phyloP scores from a whole-genome alignment of 2,888 invertebrate genomes.

The Philopedon plagiatum region DNA sequence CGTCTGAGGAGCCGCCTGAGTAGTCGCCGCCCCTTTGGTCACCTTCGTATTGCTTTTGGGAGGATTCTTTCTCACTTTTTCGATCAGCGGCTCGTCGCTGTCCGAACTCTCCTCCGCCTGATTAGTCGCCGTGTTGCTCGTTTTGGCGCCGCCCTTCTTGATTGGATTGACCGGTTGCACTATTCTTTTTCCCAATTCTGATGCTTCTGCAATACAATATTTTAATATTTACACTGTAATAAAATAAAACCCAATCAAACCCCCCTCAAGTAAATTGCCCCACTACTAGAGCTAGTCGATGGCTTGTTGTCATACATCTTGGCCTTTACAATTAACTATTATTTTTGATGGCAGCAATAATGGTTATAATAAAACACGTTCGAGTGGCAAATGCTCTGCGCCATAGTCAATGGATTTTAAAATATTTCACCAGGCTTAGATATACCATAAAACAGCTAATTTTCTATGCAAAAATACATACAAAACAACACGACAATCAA shows the following conservation, averaged over 20 bases:
- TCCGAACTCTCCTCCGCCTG: constrained; percentile 79
- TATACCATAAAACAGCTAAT: too few species aligned
- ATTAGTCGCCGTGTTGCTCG: constrained; percentile 17
- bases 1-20: constrained; percentile 27
- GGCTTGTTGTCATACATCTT: too few species aligned
- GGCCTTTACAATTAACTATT: too few species aligned
- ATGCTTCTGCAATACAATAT: constrained; percentile 39
- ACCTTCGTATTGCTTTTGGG: constrained; percentile 32
- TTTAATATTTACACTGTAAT: not conserved
- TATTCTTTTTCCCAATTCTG: constrained; percentile 37
- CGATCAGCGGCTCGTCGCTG: constrained; percentile 85
- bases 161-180: constrained; percentile 6
- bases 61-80: constrained; percentile 74
- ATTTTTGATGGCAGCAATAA: too few species aligned
- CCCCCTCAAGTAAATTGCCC: too few species aligned
- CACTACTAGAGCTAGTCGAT: too few species aligned
- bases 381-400: too few species aligned
- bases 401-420: too few species aligned
- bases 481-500: not conserved
- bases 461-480: too few species aligned
- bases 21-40: constrained; percentile 25
- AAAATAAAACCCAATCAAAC: too few species aligned
- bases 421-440: too few species aligned
- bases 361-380: too few species aligned
- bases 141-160: constrained; percentile 26